A percentile compares a stretch with the other conserved stretches of the same genome.
Conservation (phyloP, 2,888 invertebrate genomes). For the Oscheius sp. region DNA sequence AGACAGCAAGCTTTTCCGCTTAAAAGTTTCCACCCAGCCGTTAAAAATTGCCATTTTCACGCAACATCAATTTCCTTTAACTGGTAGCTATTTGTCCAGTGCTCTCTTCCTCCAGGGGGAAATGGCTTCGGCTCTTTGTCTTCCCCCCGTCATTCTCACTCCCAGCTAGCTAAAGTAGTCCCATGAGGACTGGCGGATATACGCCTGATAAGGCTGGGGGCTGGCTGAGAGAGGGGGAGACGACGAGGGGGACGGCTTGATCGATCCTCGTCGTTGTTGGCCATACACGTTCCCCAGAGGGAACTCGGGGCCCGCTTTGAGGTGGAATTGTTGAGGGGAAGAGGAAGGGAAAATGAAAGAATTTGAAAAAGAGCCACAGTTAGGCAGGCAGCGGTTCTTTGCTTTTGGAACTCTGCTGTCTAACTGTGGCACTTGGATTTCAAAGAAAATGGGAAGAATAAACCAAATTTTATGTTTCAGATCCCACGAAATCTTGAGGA, state of each 20-base stretch:
- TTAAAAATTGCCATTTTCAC: too few relatives aligned
- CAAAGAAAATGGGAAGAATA: constrained; percentile 7
- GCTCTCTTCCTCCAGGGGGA: background rate
- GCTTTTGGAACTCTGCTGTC: too few relatives aligned
- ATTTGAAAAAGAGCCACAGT: too few relatives aligned
- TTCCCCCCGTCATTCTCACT: background rate
- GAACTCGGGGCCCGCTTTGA: background rate
- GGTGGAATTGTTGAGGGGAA: background rate
- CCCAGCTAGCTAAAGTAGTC: background rate
- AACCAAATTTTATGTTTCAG: constrained; percentile 76
- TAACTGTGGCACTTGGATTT: too few relatives aligned
- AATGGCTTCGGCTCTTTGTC: background rate
- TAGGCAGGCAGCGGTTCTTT: too few relatives aligned
- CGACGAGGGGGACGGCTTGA: background rate
- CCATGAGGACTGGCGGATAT: constrained; percentile 17
- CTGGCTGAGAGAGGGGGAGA: background rate
- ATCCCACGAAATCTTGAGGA: constrained; percentile 90
- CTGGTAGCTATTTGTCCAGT: too few relatives aligned
- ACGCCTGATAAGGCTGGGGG: constrained; percentile 21
- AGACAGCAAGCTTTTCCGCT: too few relatives aligned
- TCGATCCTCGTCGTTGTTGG: background rate
- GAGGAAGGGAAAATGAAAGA: background rate
- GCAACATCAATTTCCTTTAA: too few relatives aligned
- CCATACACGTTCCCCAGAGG: background rate
- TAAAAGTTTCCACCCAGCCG: too few relatives aligned